A percentile compares a stretch with the other conserved stretches of the same genome.
phyloP scores from a whole-genome alignment of 2,113 vertebrate species.

The Eolophus roseicapilla region DNA sequence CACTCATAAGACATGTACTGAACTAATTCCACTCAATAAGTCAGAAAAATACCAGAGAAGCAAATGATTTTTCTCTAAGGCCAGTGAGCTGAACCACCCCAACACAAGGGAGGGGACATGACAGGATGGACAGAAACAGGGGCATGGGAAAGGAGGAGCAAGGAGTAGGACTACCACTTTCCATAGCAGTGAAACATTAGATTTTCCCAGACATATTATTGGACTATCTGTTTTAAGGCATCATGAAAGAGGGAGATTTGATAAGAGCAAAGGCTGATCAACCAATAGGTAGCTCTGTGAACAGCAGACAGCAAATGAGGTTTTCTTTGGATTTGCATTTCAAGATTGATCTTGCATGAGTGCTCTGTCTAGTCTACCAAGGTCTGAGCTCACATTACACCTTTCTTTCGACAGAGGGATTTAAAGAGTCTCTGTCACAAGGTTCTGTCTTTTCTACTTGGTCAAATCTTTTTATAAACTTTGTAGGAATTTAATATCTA shows the following conservation, averaged over 20 bases:
- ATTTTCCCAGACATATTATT: not conserved
- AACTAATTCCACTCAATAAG: not conserved
- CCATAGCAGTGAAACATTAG: accelerated
- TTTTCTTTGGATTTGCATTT: not conserved
- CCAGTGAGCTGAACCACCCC: not conserved
- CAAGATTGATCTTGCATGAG: not conserved
- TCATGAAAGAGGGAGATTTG: not conserved
- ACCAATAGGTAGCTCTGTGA: not conserved
- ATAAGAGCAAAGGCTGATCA: not conserved
- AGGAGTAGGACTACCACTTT: not conserved
- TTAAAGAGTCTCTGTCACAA: not conserved
- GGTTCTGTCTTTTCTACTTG: not conserved
- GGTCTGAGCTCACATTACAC: not conserved
- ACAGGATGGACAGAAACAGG: not conserved
- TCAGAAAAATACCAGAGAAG: not conserved
- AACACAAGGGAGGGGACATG: not conserved
- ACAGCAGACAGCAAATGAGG: not conserved
- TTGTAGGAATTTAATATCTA: not conserved
- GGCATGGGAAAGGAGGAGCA: accelerated
- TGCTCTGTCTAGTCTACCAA: not conserved
- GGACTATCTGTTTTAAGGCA: not conserved
- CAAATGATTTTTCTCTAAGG: not conserved
- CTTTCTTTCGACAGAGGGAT: not conserved
- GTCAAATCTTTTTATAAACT: not conserved
- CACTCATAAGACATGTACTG: not conserved